phyloP scores from a whole-genome alignment of 2,113 vertebrate species.

The Thomomys bottae region DNA sequence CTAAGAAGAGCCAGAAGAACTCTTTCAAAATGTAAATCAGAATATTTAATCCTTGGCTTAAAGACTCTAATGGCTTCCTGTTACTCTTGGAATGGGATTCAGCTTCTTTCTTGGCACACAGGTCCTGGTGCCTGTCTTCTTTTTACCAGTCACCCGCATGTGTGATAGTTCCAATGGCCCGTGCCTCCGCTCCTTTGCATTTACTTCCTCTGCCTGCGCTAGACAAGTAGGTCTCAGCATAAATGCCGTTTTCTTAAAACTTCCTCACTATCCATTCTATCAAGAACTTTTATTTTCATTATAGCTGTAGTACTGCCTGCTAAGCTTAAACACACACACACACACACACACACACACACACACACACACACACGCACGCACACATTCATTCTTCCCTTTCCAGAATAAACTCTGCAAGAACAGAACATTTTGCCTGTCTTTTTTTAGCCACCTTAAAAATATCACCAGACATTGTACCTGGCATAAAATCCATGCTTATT shows the following conservation, averaged over 20 bases:
- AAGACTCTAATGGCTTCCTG: neutral
- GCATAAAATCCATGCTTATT: neutral
- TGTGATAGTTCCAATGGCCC: neutral
- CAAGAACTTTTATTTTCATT: slow-evolving; percentile 14
- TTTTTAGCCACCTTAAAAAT: slow-evolving; percentile 18
- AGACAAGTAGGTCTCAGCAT: neutral
- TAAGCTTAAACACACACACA: too few species aligned
- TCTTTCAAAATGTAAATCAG: neutral
- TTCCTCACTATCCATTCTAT: neutral
- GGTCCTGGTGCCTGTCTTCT: neutral
- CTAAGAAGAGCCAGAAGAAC: neutral
- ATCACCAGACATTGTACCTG: neutral
- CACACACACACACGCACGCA: too few species aligned
- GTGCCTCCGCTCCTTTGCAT: neutral
- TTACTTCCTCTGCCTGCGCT: neutral
- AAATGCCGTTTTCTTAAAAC: neutral
- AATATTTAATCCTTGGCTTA: neutral
- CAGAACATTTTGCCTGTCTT: neutral
- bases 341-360: too few species aligned
- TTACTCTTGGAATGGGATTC: neutral
- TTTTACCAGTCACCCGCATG: neutral
- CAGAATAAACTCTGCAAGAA: neutral
- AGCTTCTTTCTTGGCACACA: neutral
- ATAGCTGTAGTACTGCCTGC: neutral
- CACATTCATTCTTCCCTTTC: neutral